A percentile compares a stretch with the other conserved stretches of the same genome.
phyloP scores from a whole-genome alignment of 2,113 vertebrate species.

The Halichoeres trimaculatus region DNA sequence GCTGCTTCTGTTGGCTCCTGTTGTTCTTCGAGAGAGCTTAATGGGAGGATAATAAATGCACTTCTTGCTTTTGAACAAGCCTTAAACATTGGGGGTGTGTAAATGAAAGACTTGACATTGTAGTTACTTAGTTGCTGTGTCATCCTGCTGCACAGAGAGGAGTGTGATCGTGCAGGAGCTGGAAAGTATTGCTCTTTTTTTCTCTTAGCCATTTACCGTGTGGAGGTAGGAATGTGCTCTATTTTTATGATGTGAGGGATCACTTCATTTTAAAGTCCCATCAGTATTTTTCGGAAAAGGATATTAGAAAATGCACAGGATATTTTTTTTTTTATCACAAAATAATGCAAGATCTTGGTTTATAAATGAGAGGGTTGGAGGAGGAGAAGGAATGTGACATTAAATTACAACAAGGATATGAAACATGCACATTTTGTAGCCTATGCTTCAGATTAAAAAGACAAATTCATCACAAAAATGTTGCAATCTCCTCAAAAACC shows the following conservation, averaged over 20 bases:
- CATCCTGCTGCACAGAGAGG: constrained; percentile 1
- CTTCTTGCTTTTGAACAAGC: neutral
- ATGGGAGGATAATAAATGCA: constrained; percentile 8
- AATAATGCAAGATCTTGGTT: neutral
- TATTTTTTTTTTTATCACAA: neutral
- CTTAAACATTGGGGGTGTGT: constrained; percentile 7
- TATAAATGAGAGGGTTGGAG: neutral
- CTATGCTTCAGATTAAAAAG: constrained; percentile 2
- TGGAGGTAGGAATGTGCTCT: constrained; percentile 19
- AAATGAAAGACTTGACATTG: constrained; percentile 9
- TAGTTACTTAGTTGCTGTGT: constrained; percentile 3
- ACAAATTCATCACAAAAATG: constrained; percentile 42
- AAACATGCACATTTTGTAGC: neutral
- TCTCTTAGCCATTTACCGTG: constrained; percentile 27
- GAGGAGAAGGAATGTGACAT: no score
- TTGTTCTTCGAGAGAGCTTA: constrained; percentile 15
- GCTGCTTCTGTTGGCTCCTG: neutral
- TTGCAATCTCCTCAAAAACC: constrained; percentile 15
- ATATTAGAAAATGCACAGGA: neutral
- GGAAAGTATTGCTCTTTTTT: constrained; percentile 5
- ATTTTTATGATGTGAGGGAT: constrained; percentile 29
- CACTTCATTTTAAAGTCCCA: neutral
- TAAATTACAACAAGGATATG: neutral
- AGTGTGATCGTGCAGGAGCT: neutral
- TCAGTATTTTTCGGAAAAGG: neutral